These are phyloP conservation scores for Thymallus thymallus DNA, from an alignment of 2,113 vertebrate genomes.

Conservation along the genomic window DNA sequence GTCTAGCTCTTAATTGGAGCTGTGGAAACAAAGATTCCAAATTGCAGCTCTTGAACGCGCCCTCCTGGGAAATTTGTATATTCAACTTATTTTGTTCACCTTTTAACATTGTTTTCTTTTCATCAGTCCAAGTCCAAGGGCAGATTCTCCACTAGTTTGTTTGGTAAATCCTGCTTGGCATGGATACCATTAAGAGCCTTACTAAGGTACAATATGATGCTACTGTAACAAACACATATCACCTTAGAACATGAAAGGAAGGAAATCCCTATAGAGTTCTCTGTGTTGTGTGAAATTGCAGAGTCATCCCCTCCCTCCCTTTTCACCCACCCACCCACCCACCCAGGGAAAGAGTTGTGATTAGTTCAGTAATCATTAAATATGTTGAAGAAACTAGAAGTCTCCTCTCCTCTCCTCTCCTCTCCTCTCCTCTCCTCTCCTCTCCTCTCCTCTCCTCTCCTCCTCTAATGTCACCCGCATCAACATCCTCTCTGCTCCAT, in stretches of 20 bases:
- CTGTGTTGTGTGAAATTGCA: not conserved
- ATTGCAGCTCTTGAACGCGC: constrained; percentile 40
- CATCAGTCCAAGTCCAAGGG: constrained; percentile 17
- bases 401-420: constrained; percentile 21
- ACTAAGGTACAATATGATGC: not conserved
- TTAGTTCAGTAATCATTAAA: constrained; percentile 2
- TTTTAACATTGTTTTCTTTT: constrained; percentile 38
- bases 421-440: constrained; percentile 21
- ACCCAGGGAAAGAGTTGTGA: not conserved
- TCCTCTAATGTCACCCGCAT: constrained; percentile 39
- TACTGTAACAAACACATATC: not conserved
- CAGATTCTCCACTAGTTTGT: constrained; percentile 34
- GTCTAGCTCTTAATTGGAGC: constrained; percentile 69
- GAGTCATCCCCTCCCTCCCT: not conserved
- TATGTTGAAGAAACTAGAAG: not conserved
- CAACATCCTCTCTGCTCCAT: constrained; percentile 39
- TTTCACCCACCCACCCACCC: not conserved
- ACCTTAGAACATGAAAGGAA: not conserved
- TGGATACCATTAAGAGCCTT: not conserved
- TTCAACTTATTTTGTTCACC: constrained; percentile 64
- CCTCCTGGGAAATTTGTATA: constrained; percentile 59
- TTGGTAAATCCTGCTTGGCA: not conserved
- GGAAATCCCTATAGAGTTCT: not conserved
- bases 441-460: not conserved
- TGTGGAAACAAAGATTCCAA: constrained; percentile 60